phyloP scores from a whole-genome alignment of 2,888 invertebrate species.

The Mythimna pallens region DNA sequence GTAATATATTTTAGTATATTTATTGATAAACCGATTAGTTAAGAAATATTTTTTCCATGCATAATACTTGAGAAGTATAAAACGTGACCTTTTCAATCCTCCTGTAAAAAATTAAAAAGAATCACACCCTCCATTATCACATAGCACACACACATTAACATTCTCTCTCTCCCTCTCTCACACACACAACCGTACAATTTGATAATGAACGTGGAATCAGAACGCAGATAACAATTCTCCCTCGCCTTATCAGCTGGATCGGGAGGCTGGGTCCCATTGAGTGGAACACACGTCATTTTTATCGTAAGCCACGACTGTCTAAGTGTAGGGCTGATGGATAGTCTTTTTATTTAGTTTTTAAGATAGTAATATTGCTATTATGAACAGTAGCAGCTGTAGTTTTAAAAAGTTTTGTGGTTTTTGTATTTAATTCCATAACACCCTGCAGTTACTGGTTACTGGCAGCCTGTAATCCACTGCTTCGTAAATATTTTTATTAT shows the following conservation, averaged over 20 bases:
- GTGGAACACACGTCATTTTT: slow-evolving; percentile 73
- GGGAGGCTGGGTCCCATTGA: slow-evolving; percentile 74
- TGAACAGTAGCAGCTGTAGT: slow-evolving; percentile 46
- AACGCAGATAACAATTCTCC: slow-evolving; percentile 78
- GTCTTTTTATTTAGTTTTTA: slow-evolving; percentile 60
- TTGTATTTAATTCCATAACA: neutral
- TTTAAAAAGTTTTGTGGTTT: neutral
- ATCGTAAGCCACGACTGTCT: slow-evolving; percentile 66
- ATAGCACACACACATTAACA: slow-evolving; percentile 53
- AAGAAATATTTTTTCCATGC: too few relatives aligned
- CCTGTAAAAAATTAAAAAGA: slow-evolving; percentile 38
- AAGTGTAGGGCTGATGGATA: slow-evolving; percentile 61
- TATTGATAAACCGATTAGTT: too few relatives aligned
- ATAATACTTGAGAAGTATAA: neutral
- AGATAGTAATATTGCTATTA: slow-evolving; percentile 42
- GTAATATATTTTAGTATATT: too few relatives aligned
- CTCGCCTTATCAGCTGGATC: slow-evolving; percentile 77
- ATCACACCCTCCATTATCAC: slow-evolving; percentile 60
- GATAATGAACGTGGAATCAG: slow-evolving; percentile 88
- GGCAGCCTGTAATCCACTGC: too few relatives aligned
- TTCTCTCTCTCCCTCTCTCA: slow-evolving; percentile 35
- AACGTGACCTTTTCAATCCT: slow-evolving; percentile 30
- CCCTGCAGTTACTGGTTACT: too few relatives aligned
- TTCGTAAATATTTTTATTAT: neutral
- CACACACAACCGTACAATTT: slow-evolving; percentile 71